Conservation (phyloP, 2,113 vertebrate species). For the Chionodraco myersi region DNA sequence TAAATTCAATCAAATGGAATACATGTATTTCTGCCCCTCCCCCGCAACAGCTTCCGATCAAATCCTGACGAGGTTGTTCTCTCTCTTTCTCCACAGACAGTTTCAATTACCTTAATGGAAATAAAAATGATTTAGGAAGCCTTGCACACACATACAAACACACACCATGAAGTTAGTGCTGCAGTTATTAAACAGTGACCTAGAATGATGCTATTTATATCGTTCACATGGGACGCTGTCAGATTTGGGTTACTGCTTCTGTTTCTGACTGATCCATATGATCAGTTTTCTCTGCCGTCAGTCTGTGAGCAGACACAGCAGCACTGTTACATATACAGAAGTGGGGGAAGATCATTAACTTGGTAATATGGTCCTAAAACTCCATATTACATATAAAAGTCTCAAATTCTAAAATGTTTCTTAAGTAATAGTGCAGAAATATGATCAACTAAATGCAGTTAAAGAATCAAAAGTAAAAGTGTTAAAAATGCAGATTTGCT, state of each 20-base stretch:
- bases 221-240: slow-evolving; percentile 50
- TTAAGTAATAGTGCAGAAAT: no score
- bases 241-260: slow-evolving; percentile 70
- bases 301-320: neutral
- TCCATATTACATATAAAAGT: no score
- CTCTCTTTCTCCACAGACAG: neutral
- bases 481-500: no score
- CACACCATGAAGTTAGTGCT: slow-evolving; percentile 33
- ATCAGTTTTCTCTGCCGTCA: slow-evolving; percentile 15
- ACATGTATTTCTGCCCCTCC: neutral
- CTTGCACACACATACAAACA: slow-evolving; percentile 6
- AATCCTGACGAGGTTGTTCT: neutral
- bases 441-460: no score
- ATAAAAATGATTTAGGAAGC: slow-evolving; percentile 3
- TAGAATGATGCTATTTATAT: slow-evolving; percentile 72
- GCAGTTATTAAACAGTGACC: slow-evolving; percentile 69
- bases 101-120: slow-evolving; percentile 30
- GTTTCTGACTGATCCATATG: slow-evolving; percentile 23
- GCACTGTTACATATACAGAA: neutral
- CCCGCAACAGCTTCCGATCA: neutral
- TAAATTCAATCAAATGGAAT: slow-evolving; percentile 5
- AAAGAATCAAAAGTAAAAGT: no score
- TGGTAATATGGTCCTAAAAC: no score
- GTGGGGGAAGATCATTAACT: neutral
- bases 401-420: no score